Evolutionary conservation across 2,113 vertebrate species (phyloP).

Genomic region (Hemibagrus wyckioides): DNA sequence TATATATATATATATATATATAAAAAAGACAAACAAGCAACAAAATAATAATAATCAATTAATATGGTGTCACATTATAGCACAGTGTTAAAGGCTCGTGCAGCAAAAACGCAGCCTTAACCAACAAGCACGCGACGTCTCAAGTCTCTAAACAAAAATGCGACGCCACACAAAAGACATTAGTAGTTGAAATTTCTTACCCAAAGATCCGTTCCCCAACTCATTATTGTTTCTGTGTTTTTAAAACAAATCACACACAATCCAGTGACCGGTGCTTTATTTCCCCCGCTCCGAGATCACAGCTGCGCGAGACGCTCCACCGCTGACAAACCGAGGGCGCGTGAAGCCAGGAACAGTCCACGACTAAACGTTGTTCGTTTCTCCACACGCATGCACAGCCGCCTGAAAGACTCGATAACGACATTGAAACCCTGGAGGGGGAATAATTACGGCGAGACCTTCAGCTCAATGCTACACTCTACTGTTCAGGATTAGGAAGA

Average conservation of each 20-base stretch:
- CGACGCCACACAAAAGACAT: conserved; percentile 33
- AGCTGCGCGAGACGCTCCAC: conserved; percentile 20
- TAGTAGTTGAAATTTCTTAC: conserved; percentile 43
- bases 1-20: no score
- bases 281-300: conserved; percentile 45
- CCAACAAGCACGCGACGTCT: conserved; percentile 31
- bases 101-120: background rate
- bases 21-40: background rate
- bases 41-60: background rate
- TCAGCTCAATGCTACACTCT: conserved; percentile 31
- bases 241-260: background rate
- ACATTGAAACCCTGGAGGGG: background rate
- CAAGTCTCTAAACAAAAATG: background rate
- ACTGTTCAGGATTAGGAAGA: background rate
- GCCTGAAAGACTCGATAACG: background rate
- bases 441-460: background rate
- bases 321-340: conserved; percentile 45
- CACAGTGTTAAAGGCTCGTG: background rate
- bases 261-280: conserved; percentile 16
- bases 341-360: conserved; percentile 36
- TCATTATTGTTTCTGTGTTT: conserved; percentile 51
- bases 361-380: conserved; percentile 36
- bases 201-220: conserved; percentile 65
- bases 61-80: background rate
- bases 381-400: background rate